Base-by-base conservation (phyloP, 2,113 vertebrate species). In the Cololabis saira region DNA sequence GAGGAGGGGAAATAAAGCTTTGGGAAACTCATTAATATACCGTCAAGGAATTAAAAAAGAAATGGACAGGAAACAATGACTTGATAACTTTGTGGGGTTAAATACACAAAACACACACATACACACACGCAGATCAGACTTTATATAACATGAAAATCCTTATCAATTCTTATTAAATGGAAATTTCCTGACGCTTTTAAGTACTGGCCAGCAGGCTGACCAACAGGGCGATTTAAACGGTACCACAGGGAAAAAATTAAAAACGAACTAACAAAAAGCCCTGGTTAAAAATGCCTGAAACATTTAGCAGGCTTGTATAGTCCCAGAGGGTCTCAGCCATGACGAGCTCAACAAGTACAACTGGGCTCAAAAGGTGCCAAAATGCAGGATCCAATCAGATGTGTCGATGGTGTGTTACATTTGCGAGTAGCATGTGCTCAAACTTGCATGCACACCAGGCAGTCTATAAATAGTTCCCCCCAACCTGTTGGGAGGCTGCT, bases 341-440 rank as follows among this genome's bases (percentile, higher is more conserved):
- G 67, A 52, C 67, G 52, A 72, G 59, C 50, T 71, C 54, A 24
- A 73, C 78, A 80, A 67, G 69, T 30, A 50, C 37, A 61, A 65
- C 45, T n/a, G 7, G 62, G 12, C 73, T 40, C 47, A 40, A 78
- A 78, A 81, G 76, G 83, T 83, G 82, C 58, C 45, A 88, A 18
- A 19, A 37, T 56, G 76, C 60, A 85, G 27, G 51, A 78, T 71
- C 59, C 67, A 80, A 83, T 78, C 67, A 80, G 27, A 71, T 12
- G 80, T 85, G 82, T 85, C 11, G 10, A 18, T 43, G 18, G 40
- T 54, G 68, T 67, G 68, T 42, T 70, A 71, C 33, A 68, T 59
- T n/a, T 50, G 61, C 56, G 21, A 14, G 22, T 52, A 42, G 40
- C 24, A 27, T 22, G 16, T 10, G 47, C 16, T 3, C 24, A 50